These are phyloP conservation scores for Orthonychiurus folsomi DNA, from an alignment of 2,888 invertebrate genomes.

Conservation along the genomic window DNA sequence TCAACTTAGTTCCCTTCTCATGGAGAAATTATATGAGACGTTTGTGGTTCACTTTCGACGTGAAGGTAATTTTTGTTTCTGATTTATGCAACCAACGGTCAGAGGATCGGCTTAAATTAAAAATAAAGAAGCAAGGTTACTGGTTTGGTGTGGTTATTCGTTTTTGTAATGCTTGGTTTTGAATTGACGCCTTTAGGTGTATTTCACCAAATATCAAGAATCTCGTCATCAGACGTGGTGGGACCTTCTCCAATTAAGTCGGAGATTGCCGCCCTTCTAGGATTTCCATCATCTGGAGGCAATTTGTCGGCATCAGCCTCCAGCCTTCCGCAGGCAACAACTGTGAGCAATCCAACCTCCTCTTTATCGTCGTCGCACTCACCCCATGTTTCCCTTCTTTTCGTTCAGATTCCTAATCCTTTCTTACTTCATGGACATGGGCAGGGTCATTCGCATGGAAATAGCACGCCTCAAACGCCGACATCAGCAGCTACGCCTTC, in stretches of 20 bases:
- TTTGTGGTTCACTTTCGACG: slow-evolving; percentile 92
- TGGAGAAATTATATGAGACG: slow-evolving; percentile 90
- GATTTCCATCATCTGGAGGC: slow-evolving; percentile 16
- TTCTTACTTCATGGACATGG: slow-evolving; percentile 9
- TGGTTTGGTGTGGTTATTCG: background rate
- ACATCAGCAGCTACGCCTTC: slow-evolving; percentile 4
- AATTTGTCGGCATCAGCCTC: slow-evolving; percentile 12
- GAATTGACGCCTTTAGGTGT: slow-evolving; percentile 24
- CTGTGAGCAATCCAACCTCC: slow-evolving; percentile 13
- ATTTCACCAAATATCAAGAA: slow-evolving; percentile 39
- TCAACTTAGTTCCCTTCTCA: slow-evolving; percentile 92
- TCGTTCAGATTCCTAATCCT: background rate
- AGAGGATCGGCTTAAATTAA: background rate
- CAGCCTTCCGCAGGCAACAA: slow-evolving; percentile 17
- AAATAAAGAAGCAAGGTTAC: slow-evolving; percentile 1
- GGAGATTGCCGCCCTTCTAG: slow-evolving; percentile 35
- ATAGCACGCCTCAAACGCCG: too few relatives aligned
- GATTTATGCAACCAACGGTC: background rate
- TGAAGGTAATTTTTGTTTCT: slow-evolving; percentile 61
- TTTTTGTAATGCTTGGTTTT: background rate
- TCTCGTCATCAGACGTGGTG: slow-evolving; percentile 37
- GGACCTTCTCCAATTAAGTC: slow-evolving; percentile 39
- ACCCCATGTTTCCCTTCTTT: slow-evolving; percentile 5
- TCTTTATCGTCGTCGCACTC: background rate
- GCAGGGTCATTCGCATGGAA: slow-evolving; percentile 13